Conservation (phyloP, 2,888 invertebrate species). For the Malacosoma neustria region DNA sequence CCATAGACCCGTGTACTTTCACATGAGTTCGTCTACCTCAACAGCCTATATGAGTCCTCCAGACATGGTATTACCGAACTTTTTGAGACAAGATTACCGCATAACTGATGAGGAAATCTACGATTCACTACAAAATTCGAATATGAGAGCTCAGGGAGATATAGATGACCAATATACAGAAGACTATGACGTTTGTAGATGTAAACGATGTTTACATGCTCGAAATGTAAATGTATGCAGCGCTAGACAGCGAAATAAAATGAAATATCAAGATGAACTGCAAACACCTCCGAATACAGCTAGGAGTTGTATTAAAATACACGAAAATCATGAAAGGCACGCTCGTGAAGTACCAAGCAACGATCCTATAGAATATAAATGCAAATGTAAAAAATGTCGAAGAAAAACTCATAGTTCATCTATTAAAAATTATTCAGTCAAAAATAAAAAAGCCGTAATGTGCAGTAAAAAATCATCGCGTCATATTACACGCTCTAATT, state of each 20-base stretch:
- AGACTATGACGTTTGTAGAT: constrained; percentile 23
- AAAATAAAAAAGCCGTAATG: constrained; percentile 13
- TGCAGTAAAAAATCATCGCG: not conserved
- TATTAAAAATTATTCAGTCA: constrained; percentile 9
- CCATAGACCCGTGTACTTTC: constrained; percentile 41
- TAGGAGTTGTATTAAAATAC: constrained; percentile 16
- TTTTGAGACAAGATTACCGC: constrained; percentile 27
- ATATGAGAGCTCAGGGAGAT: constrained; percentile 14
- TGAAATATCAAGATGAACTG: constrained; percentile 11
- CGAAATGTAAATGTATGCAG: constrained; percentile 13
- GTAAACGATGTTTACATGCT: constrained; percentile 24
- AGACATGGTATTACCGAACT: constrained; percentile 50
- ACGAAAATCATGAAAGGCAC: constrained; percentile 8
- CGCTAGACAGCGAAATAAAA: constrained; percentile 12
- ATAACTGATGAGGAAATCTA: constrained; percentile 25
- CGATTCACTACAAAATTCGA: constrained; percentile 18
- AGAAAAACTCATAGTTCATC: not conserved
- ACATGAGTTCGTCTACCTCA: constrained; percentile 67
- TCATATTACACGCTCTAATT: not conserved
- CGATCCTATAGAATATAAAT: constrained; percentile 13
- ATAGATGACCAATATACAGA: constrained; percentile 16
- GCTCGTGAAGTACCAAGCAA: constrained; percentile 8
- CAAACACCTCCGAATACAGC: constrained; percentile 40
- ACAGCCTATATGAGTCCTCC: constrained; percentile 71
- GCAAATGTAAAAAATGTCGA: constrained; percentile 19